Evolutionary conservation across 2,888 invertebrate species (phyloP), one percentile per base, ranked within the genome.

Genomic region (Ditylenchus weischeri): DNA sequence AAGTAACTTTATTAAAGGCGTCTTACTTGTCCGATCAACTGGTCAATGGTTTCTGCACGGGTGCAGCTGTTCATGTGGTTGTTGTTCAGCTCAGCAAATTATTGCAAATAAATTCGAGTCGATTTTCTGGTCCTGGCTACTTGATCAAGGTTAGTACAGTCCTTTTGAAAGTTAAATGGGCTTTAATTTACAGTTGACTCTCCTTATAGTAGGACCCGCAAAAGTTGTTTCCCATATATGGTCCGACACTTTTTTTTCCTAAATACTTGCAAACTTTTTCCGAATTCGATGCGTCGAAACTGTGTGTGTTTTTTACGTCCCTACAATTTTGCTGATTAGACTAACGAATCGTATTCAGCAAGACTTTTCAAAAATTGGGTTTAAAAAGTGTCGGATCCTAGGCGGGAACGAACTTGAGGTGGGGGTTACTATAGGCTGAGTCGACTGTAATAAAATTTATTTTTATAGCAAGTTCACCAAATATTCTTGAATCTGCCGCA

Each of bases 401-500:
- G n/a, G n/a, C n/a, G n/a, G n/a, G n/a, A n/a, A n/a, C n/a, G n/a
- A n/a, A n/a, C n/a, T n/a, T n/a, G n/a, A n/a, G n/a, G n/a, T n/a
- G n/a, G n/a, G n/a, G n/a, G n/a, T n/a, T n/a, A n/a, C n/a, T n/a
- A n/a, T n/a, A n/a, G n/a, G n/a, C n/a, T n/a, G n/a, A n/a, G n/a
- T n/a, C n/a, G n/a, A n/a, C n/a, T n/a, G n/a, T n/a, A n/a, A n/a
- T n/a, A n/a, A n/a, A n/a, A n/a, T n/a, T n/a, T n/a, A n/a, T n/a
- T n/a, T n/a, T n/a, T 88, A 72, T 84, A 84, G 68, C 85, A 76
- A 35, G 57, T 78, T n/a, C 87, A 73, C 84, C 90, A 70, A 78
- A 85, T 1, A 76, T 86, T 21, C 85, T 88, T 6, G 91, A 92
- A 83, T 82, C 86, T 75, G 87, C 88, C 0, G 89, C 90, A 0